Conservation (phyloP, 2,113 vertebrate genomes). For the Garra rufa region DNA sequence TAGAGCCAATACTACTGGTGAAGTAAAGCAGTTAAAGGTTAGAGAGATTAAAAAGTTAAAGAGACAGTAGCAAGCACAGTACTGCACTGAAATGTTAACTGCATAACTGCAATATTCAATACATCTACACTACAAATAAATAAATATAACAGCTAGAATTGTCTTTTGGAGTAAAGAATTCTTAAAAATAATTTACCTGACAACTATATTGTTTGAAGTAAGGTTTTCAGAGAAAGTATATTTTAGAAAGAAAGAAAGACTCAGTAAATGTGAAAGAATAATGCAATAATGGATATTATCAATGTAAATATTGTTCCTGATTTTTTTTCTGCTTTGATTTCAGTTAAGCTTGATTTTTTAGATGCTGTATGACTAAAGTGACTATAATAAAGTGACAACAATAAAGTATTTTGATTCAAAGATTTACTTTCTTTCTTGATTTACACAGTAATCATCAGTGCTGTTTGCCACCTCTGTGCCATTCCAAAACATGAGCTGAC, state of each 20-base stretch:
- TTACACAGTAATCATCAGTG: slow-evolving; percentile 8
- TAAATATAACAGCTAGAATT: background rate
- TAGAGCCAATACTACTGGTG: background rate
- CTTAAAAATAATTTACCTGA: background rate
- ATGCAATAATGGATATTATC: too few relatives aligned
- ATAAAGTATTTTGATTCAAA: background rate
- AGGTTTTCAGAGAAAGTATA: background rate
- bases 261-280: background rate
- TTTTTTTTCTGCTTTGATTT: too few relatives aligned
- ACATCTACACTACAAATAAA: background rate
- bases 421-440: slow-evolving; percentile 4
- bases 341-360: background rate
- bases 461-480: background rate
- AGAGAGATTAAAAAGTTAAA: too few relatives aligned
- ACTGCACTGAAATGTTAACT: background rate
- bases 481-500: background rate
- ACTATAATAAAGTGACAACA: background rate
- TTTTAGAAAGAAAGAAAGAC: background rate
- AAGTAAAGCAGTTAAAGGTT: background rate
- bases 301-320: background rate
- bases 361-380: background rate
- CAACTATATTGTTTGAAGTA: background rate
- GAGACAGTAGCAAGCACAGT: background rate
- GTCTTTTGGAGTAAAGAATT: background rate
- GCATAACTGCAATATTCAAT: background rate